Evolutionary conservation across 2,797 vertebrate genomes (phyloP), one percentile per base, ranked within the genome.

Genomic region (Sitta carolinensis): DNA sequence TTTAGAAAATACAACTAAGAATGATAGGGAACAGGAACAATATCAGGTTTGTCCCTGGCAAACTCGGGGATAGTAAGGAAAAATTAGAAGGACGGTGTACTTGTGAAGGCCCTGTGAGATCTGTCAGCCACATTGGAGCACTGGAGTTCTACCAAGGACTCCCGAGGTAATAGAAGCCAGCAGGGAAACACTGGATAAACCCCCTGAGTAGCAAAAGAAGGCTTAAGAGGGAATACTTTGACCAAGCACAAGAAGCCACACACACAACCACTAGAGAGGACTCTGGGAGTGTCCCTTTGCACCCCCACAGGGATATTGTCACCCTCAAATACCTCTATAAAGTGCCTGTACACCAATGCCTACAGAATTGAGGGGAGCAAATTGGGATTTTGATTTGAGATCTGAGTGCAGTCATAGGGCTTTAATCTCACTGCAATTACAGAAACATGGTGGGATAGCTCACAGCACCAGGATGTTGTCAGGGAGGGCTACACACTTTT

Each of bases 231-330:
- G 40, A 67, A 36, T 42, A 34, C 21, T 8, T 48, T 54, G 40
- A 27, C 22, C 25, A 48, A 54, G 10, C 7, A 54, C 26, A 48
- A 88, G 42, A 7, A 26, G 30, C 30, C 21, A 30, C 62, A 61
- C 36, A 23, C 10, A 67, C 10, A 74, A 6, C 5, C 6, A n/a
- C 13, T 54, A 20, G 17, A 54, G 18, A 74, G 14, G 12, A 32
- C 6, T 34, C 4, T 13, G 19, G 19, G 15, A 4, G 3, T 23
- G 8, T 12, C 23, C n/a, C 25, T 66, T 51, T 58, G 13, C 23
- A 58, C 6, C 7, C 15, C 13, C 16, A 16, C 0, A 1, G 25
- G 25, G 8, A 30, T 47, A 34, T 5, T 47, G 12, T 23, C 7
- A 13, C 25, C 21, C 21, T 48, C 55, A 54, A 54, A 42, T 25